A percentile compares a stretch with the other conserved stretches of the same genome.
These are phyloP conservation scores for Cydia pomonella DNA, from an alignment of 1,140 invertebrate genomes.

Conservation along the genomic window DNA sequence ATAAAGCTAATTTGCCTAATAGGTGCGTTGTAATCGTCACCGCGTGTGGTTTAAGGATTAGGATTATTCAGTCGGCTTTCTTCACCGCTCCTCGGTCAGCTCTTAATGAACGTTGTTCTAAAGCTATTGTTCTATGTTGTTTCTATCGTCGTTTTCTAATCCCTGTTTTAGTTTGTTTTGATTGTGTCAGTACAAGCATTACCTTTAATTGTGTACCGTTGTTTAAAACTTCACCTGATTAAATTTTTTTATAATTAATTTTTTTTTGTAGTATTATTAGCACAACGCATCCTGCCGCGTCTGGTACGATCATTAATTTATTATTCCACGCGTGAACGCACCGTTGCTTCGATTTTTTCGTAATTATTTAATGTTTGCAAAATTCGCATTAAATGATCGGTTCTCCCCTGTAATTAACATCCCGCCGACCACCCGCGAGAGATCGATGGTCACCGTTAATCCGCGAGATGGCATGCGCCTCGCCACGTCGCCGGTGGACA, in stretches of 20 bases:
- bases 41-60: constrained; percentile 78
- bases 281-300: constrained; percentile 35
- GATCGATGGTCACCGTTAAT: constrained; percentile 60
- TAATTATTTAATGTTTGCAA: constrained; percentile 74
- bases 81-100: constrained; percentile 51
- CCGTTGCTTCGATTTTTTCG: constrained; percentile 61
- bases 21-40: constrained; percentile 77
- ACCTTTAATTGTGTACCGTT: background rate
- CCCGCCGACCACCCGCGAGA: constrained; percentile 59
- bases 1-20: constrained; percentile 80
- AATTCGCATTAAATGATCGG: constrained; percentile 71
- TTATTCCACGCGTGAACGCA: constrained; percentile 67
- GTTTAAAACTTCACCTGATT: background rate
- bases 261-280: background rate
- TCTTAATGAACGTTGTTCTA: constrained; percentile 64
- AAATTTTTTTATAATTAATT: background rate
- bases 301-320: constrained; percentile 61
- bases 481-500: constrained; percentile 55
- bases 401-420: constrained; percentile 70
- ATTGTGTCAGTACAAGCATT: constrained; percentile 1
- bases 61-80: constrained; percentile 57
- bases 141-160: constrained; percentile 48
- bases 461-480: constrained; percentile 59
- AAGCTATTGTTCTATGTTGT: constrained; percentile 68
- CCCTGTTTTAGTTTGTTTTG: constrained; percentile 43